Evolutionary conservation across 2,113 vertebrate genomes (phyloP).

Genomic region (Erpornis zantholeuca): DNA sequence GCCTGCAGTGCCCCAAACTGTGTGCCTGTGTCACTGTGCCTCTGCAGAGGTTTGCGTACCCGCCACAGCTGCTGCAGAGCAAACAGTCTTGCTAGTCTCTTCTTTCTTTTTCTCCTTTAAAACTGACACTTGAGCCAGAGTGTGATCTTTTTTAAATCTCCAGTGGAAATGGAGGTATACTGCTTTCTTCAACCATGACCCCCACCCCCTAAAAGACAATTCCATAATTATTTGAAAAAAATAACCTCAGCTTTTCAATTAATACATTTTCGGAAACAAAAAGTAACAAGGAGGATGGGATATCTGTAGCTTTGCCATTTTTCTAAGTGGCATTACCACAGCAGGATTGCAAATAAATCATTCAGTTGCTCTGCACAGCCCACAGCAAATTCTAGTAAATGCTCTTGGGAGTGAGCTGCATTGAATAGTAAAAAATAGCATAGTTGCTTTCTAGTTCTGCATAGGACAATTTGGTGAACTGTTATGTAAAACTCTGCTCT

Average conservation of each 20-base stretch:
- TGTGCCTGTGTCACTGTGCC: background rate
- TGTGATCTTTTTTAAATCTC: background rate
- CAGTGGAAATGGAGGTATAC: background rate
- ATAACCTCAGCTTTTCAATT: background rate
- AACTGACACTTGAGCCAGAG: background rate
- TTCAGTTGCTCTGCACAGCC: background rate
- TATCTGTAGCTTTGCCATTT: background rate
- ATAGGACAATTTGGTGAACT: background rate
- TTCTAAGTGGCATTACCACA: background rate
- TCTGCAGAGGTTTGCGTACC: background rate
- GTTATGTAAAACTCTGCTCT: conserved; percentile 3
- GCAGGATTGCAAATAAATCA: background rate
- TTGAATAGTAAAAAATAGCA: conserved; percentile 12
- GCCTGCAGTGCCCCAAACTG: background rate
- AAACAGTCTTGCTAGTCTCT: background rate
- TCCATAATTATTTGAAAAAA: background rate
- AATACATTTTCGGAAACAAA: background rate
- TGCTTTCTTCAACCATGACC: background rate
- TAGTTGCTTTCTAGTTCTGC: conserved; percentile 3
- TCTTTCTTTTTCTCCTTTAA: background rate
- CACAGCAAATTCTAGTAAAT: conserved; percentile 13
- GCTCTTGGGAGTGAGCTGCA: background rate
- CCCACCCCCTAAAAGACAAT: background rate
- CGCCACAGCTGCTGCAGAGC: background rate
- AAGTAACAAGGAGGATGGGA: background rate